A percentile compares a stretch with the other conserved stretches of the same genome.
Evolutionary conservation across 2,797 vertebrate genomes (phyloP).

Genomic region (Petrocephalus schoutedeni): DNA sequence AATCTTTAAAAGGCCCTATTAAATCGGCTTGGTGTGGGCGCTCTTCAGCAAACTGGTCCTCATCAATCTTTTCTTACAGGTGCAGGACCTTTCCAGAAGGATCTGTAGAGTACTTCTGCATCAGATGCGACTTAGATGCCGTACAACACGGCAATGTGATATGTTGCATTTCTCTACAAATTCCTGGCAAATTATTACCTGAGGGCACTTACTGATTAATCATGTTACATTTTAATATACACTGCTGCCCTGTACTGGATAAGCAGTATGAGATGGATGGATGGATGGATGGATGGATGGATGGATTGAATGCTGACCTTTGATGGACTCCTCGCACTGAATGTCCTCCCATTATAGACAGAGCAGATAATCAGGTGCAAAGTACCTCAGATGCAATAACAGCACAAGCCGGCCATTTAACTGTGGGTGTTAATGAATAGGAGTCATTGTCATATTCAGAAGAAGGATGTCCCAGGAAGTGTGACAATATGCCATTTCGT

Average conservation of each 20-base stretch:
- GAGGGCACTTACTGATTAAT: too few relatives aligned
- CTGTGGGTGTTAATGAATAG: background rate
- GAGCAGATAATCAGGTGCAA: background rate
- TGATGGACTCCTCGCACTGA: background rate
- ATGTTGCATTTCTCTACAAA: too few relatives aligned
- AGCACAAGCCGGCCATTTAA: background rate
- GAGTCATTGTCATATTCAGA: background rate
- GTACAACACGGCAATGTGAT: too few relatives aligned
- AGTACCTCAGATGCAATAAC: background rate
- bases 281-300: background rate
- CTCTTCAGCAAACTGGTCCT: background rate
- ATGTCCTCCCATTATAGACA: background rate
- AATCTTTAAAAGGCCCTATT: constrained; percentile 1
- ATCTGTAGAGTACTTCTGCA: background rate
- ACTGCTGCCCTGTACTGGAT: too few relatives aligned
- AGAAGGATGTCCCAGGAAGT: background rate
- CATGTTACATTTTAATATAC: too few relatives aligned
- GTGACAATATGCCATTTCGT: background rate
- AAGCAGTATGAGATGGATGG: too few relatives aligned
- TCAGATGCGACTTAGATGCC: background rate
- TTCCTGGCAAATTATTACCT: too few relatives aligned
- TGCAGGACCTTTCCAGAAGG: background rate
- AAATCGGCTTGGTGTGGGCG: background rate
- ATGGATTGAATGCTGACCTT: background rate
- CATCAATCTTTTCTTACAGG: background rate